These are phyloP conservation scores for Gymnoscopelus braueri DNA, from an alignment of 2,797 vertebrate species.

Conservation along the genomic window DNA sequence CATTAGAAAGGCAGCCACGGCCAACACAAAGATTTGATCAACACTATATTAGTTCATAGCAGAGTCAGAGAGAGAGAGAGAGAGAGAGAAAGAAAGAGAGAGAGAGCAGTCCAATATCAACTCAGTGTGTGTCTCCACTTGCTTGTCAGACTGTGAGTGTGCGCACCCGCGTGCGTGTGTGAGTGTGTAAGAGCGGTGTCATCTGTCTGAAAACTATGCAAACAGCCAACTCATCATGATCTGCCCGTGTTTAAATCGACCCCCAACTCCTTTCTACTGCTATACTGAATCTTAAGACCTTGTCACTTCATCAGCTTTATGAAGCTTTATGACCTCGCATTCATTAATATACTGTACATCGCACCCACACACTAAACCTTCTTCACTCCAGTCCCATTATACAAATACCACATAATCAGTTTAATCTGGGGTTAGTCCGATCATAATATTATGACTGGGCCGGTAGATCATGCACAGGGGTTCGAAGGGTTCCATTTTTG, in stretches of 20 bases:
- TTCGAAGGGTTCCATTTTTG: too few relatives aligned
- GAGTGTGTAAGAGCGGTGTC: conserved; percentile 25
- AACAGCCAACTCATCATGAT: conserved; percentile 45
- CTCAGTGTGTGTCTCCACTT: not conserved
- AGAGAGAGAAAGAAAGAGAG: conserved; percentile 51
- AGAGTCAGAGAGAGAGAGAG: conserved; percentile 51
- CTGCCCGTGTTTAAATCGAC: conserved; percentile 29
- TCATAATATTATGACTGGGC: too few relatives aligned
- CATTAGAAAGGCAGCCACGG: conserved; percentile 41
- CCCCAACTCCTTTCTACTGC: conserved; percentile 3
- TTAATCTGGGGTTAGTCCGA: too few relatives aligned
- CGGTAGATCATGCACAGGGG: too few relatives aligned
- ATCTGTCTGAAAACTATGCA: conserved; percentile 40
- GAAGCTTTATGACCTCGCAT: conserved; percentile 41
- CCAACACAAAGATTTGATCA: conserved; percentile 57
- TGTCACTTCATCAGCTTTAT: not conserved
- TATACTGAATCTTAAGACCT: too few relatives aligned
- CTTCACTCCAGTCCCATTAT: too few relatives aligned
- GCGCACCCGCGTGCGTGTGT: not conserved
- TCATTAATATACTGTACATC: conserved; percentile 18
- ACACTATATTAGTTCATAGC: conserved; percentile 23
- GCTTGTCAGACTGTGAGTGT: not conserved
- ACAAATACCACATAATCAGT: too few relatives aligned
- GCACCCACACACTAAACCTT: conserved; percentile 20
- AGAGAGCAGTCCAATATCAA: conserved; percentile 52